Evolutionary conservation across 2,113 vertebrate species (phyloP).

Genomic region (Macroglossus sobrinus): DNA sequence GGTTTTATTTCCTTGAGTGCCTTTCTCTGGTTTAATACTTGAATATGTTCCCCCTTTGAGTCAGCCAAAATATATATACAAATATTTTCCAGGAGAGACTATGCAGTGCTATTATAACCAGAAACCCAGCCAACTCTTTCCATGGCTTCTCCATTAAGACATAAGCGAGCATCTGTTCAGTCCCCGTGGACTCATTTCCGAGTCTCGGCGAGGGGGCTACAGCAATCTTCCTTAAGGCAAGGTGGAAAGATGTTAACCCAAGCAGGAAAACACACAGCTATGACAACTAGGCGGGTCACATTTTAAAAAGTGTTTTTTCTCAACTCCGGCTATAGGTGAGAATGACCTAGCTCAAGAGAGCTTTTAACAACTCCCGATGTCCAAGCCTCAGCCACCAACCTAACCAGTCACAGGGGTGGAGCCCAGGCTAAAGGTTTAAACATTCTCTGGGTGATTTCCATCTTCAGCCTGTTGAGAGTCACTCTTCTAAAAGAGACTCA

Average conservation of each 20-base stretch:
- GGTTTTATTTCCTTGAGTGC: conserved; percentile 32
- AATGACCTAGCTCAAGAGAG: background rate
- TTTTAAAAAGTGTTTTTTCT: background rate
- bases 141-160: background rate
- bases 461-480: background rate
- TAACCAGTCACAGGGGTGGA: background rate
- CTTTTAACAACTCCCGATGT: background rate
- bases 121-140: conserved; percentile 22
- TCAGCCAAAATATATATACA: conserved; percentile 35
- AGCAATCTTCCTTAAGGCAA: background rate
- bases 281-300: background rate
- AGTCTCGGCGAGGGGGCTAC: background rate
- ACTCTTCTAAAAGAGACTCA: background rate
- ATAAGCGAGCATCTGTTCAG: background rate
- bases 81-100: conserved; percentile 55
- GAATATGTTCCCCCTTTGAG: background rate
- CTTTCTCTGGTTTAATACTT: conserved; percentile 41
- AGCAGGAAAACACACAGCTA: background rate
- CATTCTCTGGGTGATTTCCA: background rate
- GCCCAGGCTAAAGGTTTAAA: background rate
- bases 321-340: background rate
- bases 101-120: conserved; percentile 7
- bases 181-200: background rate
- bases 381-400: background rate
- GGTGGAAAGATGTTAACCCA: background rate